Evolutionary conservation across 1,140 invertebrate genomes (phyloP).

Genomic region (Meloidogyne hapla): DNA sequence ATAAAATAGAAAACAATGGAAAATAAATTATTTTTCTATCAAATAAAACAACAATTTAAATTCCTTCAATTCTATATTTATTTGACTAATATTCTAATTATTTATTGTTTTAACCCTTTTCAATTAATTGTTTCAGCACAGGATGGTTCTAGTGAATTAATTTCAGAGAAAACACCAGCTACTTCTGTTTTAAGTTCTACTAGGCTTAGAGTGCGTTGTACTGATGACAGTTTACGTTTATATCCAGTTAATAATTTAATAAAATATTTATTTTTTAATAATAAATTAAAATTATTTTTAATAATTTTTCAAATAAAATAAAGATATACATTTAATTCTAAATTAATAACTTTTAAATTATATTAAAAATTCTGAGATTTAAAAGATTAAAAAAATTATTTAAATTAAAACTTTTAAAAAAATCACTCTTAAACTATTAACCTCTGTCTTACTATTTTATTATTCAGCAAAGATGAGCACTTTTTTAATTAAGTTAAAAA

Average conservation of each 20-base stretch:
- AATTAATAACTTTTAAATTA: no score
- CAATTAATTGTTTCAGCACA: slow-evolving; percentile 24
- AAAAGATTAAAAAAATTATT: no score
- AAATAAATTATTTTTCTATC: slow-evolving; percentile 6
- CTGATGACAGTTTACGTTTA: slow-evolving; percentile 44
- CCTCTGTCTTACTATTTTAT: no score
- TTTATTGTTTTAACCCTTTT: neutral
- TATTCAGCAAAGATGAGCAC: no score
- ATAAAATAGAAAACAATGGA: neutral
- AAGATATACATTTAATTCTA: no score
- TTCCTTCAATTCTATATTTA: neutral
- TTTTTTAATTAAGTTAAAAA: no score
- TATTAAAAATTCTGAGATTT: no score
- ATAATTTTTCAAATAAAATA: no score
- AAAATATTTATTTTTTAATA: neutral
- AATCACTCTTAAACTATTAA: no score
- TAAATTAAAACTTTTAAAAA: no score
- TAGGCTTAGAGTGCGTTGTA: slow-evolving; percentile 42
- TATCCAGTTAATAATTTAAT: slow-evolving; percentile 13
- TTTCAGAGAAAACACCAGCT: slow-evolving; percentile 24
- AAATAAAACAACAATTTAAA: neutral
- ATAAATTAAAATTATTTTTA: no score
- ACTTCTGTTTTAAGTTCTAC: slow-evolving; percentile 4
- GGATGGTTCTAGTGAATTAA: slow-evolving; percentile 46
- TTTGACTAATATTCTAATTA: neutral